Base-by-base conservation (phyloP, 2,797 vertebrate genomes). In the Neosilurus mollespiculum region DNA sequence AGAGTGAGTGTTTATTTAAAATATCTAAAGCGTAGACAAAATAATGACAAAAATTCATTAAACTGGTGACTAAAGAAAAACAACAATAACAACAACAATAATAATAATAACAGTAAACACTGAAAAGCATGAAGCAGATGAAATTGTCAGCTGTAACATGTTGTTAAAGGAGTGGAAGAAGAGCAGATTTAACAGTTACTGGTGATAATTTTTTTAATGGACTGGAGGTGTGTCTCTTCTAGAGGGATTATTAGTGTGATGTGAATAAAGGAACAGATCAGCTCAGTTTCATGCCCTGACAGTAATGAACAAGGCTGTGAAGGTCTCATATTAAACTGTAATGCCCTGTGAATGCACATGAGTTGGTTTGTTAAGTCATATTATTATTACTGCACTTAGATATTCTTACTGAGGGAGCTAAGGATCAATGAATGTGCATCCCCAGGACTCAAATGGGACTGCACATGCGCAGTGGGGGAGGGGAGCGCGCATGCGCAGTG, bases 381-480 rank as follows among this genome's bases (percentile, higher is more conserved):
- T 3, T 61, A 18, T 15, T 49, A 15, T 24, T 18, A 16, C 0
- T 16, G 37, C 4, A 64, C 37, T 64, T 64, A 24, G 8, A 59
- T 59, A 76, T 22, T 58, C 58, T 9, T n/a, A 15, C n/a, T 51
- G 76, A 24, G 22, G 51, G n/a, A 62, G 8, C 0, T 2, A 9
- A 9, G 1, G 0, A 49, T 26, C 24, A 9, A 65, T 26, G 15
- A 11, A n/a, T 10, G 1, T 67, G 93, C 93, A 93, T 87, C 91
- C 91, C 81, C 81, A 4, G 24, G 14, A 18, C 15, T 49, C 3
- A n/a, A 49, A n/a, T 26, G 2, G 11, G 51, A n/a, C 34, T 94
- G 94, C 97, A 95, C 97, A 96, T 93, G 94, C 97, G 95, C 95
- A 87, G 7, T 73, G 66, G 59, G 66, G 56, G 20, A 1, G 10